phyloP scores from a whole-genome alignment of 2,888 invertebrate species.

The Epinotia ramella region DNA sequence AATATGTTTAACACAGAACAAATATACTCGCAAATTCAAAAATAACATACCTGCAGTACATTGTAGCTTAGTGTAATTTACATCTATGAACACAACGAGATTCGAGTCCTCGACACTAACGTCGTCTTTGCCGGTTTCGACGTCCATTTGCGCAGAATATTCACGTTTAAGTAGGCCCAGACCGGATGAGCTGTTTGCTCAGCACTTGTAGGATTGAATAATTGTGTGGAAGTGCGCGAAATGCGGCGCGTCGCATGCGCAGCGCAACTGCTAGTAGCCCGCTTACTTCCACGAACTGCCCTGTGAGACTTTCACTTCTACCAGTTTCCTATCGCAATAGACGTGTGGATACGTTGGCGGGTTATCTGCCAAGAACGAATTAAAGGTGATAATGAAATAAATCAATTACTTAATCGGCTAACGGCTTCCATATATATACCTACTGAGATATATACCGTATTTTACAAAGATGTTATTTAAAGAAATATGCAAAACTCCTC shows the following conservation, averaged over 20 bases:
- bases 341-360: not conserved
- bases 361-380: conserved; percentile 6
- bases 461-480: not conserved
- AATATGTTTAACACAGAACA: too few relatives aligned
- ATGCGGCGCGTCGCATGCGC: conserved; percentile 14
- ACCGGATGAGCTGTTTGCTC: conserved; percentile 50
- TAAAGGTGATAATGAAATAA: conserved; percentile 1
- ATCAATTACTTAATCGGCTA: conserved; percentile 1
- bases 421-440: not conserved
- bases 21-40: too few relatives aligned
- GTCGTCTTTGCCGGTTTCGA: conserved; percentile 69
- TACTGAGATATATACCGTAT: not conserved
- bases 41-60: conserved; percentile 13
- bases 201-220: conserved; percentile 64
- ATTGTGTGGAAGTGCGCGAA: conserved; percentile 49
- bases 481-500: not conserved
- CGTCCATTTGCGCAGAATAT: conserved; percentile 62
- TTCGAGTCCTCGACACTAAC: conserved; percentile 69
- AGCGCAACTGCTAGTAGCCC: conserved; percentile 3
- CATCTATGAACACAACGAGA: conserved; percentile 65
- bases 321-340: conserved; percentile 1
- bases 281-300: not conserved
- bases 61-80: conserved; percentile 48
- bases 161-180: conserved; percentile 42
- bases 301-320: conserved; percentile 22